These are phyloP conservation scores for Drymonia ruficornis DNA, from an alignment of 2,888 invertebrate genomes.

Conservation along the genomic window DNA sequence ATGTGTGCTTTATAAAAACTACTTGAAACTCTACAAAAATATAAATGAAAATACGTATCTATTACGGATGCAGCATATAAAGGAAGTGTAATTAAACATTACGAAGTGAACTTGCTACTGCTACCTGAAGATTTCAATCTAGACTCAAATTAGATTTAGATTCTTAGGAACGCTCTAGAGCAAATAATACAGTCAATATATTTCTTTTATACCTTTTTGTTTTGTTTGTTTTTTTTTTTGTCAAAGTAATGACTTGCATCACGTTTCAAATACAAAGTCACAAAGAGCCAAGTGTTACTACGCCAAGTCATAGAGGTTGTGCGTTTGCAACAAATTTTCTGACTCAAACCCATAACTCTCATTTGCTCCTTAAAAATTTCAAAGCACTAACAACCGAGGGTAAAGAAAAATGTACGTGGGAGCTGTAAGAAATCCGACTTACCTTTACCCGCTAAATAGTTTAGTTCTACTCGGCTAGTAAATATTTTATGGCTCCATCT, in stretches of 20 bases:
- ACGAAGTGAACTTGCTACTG: neutral
- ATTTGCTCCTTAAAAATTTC: constrained; percentile 40
- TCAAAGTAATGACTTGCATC: constrained; percentile 5
- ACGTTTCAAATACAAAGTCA: constrained; percentile 1
- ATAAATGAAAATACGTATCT: neutral
- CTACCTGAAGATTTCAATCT: neutral
- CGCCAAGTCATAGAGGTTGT: constrained; percentile 10
- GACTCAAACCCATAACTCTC: constrained; percentile 13
- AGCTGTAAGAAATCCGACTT: constrained; percentile 49
- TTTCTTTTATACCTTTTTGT: neutral
- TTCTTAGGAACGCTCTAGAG: constrained; percentile 1
- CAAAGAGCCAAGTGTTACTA: neutral
- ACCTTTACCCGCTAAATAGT: constrained; percentile 55
- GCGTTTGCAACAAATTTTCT: constrained; percentile 20
- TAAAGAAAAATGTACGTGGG: constrained; percentile 46
- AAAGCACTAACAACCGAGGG: constrained; percentile 44
- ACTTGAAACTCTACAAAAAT: constrained; percentile 6
- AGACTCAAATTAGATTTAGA: neutral
- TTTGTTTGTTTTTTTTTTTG: neutral
- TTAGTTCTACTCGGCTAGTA: constrained; percentile 56
- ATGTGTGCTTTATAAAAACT: constrained; percentile 8
- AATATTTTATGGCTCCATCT: constrained; percentile 64
- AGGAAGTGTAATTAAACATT: constrained; percentile 1
- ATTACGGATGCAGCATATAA: neutral
- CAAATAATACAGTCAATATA: neutral